These are phyloP conservation scores for Neomicropteryx cornuta DNA, from an alignment of 1,140 invertebrate genomes.

Conservation along the genomic window DNA sequence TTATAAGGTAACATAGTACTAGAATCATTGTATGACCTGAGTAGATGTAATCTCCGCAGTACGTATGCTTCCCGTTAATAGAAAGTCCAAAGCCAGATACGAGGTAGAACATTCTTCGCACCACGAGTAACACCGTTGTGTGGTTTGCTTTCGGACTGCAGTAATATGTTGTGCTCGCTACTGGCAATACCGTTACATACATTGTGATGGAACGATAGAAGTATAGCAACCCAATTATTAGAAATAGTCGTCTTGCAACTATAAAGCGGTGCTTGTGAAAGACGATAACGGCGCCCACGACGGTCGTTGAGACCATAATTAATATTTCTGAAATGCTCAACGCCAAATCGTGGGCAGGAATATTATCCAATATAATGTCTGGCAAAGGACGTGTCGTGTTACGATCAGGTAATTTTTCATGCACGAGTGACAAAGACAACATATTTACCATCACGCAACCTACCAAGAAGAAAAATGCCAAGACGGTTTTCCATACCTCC, in stretches of 20 bases:
- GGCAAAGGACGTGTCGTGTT: slow-evolving; percentile 59
- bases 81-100: slow-evolving; percentile 80
- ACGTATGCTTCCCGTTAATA: slow-evolving; percentile 84
- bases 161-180: slow-evolving; percentile 69
- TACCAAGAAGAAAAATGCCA: slow-evolving; percentile 36
- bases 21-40: slow-evolving; percentile 84
- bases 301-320: slow-evolving; percentile 67
- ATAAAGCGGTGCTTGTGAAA: slow-evolving; percentile 85
- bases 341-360: slow-evolving; percentile 63
- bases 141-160: slow-evolving; percentile 74
- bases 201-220: slow-evolving; percentile 80
- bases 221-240: slow-evolving; percentile 74
- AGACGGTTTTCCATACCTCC: slow-evolving; percentile 36
- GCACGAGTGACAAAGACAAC: slow-evolving; percentile 68
- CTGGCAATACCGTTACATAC: slow-evolving; percentile 79
- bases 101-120: slow-evolving; percentile 63
- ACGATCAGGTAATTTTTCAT: slow-evolving; percentile 73
- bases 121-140: slow-evolving; percentile 49
- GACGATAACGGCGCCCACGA: slow-evolving; percentile 61
- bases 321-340: slow-evolving; percentile 74
- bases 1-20: slow-evolving; percentile 72
- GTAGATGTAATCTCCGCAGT: slow-evolving; percentile 84
- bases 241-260: slow-evolving; percentile 67
- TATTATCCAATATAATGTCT: slow-evolving; percentile 69
- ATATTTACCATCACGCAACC: slow-evolving; percentile 35